phyloP scores from a whole-genome alignment of 64 coral and sea anemone genomes.

The Astreopora myriophthalma region DNA sequence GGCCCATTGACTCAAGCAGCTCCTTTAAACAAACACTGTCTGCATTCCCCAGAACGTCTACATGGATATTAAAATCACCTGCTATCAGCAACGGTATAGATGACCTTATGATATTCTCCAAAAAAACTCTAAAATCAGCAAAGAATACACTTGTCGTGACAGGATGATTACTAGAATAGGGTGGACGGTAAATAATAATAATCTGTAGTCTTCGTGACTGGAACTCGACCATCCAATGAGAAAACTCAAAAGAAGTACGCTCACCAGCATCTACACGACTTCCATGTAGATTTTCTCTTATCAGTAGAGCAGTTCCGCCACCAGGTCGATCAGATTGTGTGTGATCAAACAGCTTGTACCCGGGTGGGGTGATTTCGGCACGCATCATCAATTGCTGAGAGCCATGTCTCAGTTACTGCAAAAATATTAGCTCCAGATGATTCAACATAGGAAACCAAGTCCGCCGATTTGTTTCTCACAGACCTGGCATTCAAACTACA shows the following conservation, averaged over 20 bases:
- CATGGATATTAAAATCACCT: no score
- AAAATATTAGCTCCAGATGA: background rate
- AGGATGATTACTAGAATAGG: no score
- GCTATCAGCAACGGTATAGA: no score
- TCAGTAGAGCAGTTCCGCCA: background rate
- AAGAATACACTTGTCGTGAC: no score
- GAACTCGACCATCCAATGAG: background rate
- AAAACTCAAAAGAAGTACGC: slow-evolving; percentile 41
- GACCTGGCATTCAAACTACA: slow-evolving; percentile 15
- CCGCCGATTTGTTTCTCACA: background rate
- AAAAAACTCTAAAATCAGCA: no score
- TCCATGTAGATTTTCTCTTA: background rate
- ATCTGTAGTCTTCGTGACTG: no score
- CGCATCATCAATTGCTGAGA: background rate
- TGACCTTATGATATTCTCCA: no score
- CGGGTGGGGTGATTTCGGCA: slow-evolving; percentile 23
- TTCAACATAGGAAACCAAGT: background rate
- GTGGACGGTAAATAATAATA: no score
- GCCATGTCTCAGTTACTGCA: background rate
- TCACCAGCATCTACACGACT: slow-evolving; percentile 3
- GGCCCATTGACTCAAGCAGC: no score
- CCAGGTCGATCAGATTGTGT: background rate
- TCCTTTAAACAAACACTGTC: no score
- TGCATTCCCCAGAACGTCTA: no score
- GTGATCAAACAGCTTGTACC: slow-evolving; percentile 31